Conservation (phyloP, 2,888 invertebrate species). For the Plemyria rubiginata region DNA sequence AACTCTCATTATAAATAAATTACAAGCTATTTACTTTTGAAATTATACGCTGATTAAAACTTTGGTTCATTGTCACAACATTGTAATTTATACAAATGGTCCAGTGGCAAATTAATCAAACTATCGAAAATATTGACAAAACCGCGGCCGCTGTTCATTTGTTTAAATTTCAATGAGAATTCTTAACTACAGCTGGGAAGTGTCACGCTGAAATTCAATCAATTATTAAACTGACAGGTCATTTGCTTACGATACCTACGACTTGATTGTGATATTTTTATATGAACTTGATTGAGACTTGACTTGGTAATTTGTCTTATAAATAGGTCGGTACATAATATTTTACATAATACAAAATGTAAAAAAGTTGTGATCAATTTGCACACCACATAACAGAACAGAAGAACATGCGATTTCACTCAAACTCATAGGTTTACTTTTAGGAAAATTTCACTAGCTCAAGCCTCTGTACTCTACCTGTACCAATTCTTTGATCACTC, state of each 20-base stretch:
- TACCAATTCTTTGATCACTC: too few species aligned
- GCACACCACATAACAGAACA: too few species aligned
- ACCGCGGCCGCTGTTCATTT: conserved; percentile 56
- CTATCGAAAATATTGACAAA: conserved; percentile 59
- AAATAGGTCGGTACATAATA: too few species aligned
- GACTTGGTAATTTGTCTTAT: neutral
- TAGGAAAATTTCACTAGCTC: too few species aligned
- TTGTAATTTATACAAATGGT: conserved; percentile 43
- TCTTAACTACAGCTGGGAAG: neutral
- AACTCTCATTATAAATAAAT: conserved; percentile 25
- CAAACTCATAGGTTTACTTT: too few species aligned
- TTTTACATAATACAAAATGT: too few species aligned
- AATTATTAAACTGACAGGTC: conserved; percentile 70
- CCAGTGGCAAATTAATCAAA: conserved; percentile 58
- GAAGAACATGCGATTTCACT: too few species aligned
- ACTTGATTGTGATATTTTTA: conserved; percentile 27
- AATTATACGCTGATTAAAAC: conserved; percentile 36
- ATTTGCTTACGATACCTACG: conserved; percentile 57
- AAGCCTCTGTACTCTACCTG: too few species aligned
- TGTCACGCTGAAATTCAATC: conserved; percentile 54
- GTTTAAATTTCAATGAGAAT: conserved; percentile 51
- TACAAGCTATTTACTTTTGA: conserved; percentile 27
- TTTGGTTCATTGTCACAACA: conserved; percentile 26
- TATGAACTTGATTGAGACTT: conserved; percentile 27
- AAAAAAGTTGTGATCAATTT: too few species aligned